Base-by-base conservation (phyloP, 2,797 vertebrate species). In the Eleutherodactylus coqui region DNA sequence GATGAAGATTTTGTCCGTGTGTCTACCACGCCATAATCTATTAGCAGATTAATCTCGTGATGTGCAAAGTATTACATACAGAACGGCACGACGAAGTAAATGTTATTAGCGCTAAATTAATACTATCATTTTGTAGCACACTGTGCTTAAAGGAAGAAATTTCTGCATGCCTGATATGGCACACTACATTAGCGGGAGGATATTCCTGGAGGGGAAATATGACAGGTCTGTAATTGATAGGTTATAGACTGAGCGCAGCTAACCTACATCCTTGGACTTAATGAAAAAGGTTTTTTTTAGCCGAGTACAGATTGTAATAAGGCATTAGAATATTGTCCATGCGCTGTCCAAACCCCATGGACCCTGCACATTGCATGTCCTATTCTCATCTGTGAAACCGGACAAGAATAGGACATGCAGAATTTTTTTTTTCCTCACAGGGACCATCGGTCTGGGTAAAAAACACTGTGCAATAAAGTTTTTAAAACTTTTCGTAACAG, bases 71-170 rank as follows among this genome's bases (percentile, higher is more conserved):
- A 27, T 27, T 73, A 73, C 4, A n/a, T 45, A 41, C 6, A 27
- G 38, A 27, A 14, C 16, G 13, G 38, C 24, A 16, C 10, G 9
- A 38, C n/a, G 11, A 27, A 41, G 38, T 43, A 73, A 45, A 73
- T 73, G 11, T 73, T 45, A 73, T 73, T 73, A 73, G 38, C n/a
- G 17, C 11, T 73, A 73, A 73, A 73, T 73, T 27, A 73, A 45
- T 73, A 73, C 70, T n/a, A n/a, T 45, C 34, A 41, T n/a, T 72
- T n/a, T 72, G 69, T 4, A 24, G 21, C 38, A 1, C 36, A 27
- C 38, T 27, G 70, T 43, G 70, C 70, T 73, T 27, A 73, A 73
- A 73, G 70, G 38, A 5, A 27, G 45, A 73, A 73, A 4, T 4
- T 73, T 73, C 70, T 43, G 41, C 43, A 43, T n/a, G n/a, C 24